A percentile compares a stretch with the other conserved stretches of the same genome.
phyloP scores from a whole-genome alignment of 2,113 vertebrate genomes.

The Albula glossodonta region DNA sequence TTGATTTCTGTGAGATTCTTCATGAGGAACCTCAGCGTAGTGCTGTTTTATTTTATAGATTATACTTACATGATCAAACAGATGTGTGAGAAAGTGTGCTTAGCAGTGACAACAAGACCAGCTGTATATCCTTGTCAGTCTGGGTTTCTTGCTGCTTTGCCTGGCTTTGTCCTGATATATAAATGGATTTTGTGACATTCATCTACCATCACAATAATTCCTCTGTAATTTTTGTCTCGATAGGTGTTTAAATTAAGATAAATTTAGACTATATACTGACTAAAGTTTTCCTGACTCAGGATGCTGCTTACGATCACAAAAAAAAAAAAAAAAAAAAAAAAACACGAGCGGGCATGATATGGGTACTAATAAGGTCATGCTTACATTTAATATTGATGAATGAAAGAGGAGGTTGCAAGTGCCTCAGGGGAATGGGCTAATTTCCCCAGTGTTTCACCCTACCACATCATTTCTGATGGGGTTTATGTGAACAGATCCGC shows the following conservation, averaged over 20 bases:
- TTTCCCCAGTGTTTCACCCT: background rate
- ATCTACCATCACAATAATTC: no score
- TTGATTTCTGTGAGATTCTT: no score
- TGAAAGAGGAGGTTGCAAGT: background rate
- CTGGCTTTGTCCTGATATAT: no score
- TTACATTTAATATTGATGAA: background rate
- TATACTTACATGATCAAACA: background rate
- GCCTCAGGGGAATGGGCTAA: background rate
- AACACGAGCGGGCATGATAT: background rate
- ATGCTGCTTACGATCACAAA: no score
- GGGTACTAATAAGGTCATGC: background rate
- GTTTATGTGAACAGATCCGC: background rate
- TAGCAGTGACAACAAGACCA: background rate
- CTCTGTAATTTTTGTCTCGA: no score
- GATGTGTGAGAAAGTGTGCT: background rate
- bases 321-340: background rate
- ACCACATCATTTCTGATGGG: background rate
- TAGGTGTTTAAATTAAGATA: no score
- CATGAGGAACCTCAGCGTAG: no score
- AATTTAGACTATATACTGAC: no score
- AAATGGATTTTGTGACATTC: no score
- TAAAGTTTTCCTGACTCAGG: no score
- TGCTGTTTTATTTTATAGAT: background rate
- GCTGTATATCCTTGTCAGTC: background rate
- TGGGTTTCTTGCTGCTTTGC: background rate